These are phyloP conservation scores for Choristoneura fumiferana DNA, from an alignment of 1,140 invertebrate species.

Conservation along the genomic window DNA sequence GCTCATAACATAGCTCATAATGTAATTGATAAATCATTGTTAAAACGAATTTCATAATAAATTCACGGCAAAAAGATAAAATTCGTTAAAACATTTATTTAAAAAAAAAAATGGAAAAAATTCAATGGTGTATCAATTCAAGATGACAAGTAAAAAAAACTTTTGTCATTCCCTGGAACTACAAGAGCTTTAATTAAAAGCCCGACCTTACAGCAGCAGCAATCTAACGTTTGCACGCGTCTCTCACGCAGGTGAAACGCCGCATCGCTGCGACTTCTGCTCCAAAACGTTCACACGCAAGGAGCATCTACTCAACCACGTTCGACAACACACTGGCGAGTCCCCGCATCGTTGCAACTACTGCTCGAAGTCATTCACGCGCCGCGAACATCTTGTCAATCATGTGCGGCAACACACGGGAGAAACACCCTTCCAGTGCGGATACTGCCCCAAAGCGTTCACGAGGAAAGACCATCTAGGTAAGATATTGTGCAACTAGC, in stretches of 20 bases:
- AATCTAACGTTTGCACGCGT: too few relatives aligned
- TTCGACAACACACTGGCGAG: slow-evolving; percentile 90
- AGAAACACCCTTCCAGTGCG: slow-evolving; percentile 91
- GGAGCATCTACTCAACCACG: slow-evolving; percentile 90
- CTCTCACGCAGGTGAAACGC: slow-evolving; percentile 85
- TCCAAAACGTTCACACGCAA: slow-evolving; percentile 91
- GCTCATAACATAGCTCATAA: too few relatives aligned
- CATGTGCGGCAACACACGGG: slow-evolving; percentile 91
- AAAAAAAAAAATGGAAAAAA: too few relatives aligned
- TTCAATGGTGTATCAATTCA: too few relatives aligned
- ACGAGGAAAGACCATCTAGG: slow-evolving; percentile 91
- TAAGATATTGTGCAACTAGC: slow-evolving; percentile 33
- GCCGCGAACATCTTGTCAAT: slow-evolving; percentile 90
- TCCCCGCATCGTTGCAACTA: slow-evolving; percentile 89
- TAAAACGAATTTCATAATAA: too few relatives aligned
- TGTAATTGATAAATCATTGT: too few relatives aligned
- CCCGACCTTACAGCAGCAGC: too few relatives aligned
- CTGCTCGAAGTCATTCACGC: slow-evolving; percentile 90
- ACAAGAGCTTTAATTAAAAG: too few relatives aligned
- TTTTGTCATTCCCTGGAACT: too few relatives aligned
- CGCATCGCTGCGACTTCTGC: slow-evolving; percentile 91
- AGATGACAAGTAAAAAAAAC: too few relatives aligned
- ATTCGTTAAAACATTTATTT: too few relatives aligned
- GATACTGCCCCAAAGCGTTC: slow-evolving; percentile 91
- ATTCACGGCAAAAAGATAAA: too few relatives aligned